phyloP scores from a whole-genome alignment of 2,797 vertebrate genomes.

The Gadopsis bispinosus region DNA sequence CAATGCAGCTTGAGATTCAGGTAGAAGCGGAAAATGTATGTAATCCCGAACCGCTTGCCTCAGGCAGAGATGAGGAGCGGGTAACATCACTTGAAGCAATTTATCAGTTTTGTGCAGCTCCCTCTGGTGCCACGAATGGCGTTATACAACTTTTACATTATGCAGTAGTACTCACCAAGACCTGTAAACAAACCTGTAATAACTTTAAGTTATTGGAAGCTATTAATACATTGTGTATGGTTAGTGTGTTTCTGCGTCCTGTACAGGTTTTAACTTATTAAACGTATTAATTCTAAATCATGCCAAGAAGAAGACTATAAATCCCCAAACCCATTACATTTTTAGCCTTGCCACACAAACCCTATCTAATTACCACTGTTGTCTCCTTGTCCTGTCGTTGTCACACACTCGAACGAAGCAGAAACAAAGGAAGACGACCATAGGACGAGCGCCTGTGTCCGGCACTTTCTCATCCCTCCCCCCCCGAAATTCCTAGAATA shows the following conservation, averaged over 20 bases:
- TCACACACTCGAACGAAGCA: constrained; percentile 9
- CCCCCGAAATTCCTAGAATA: constrained; percentile 41
- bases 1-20: background rate
- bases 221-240: background rate
- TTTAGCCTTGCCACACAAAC: constrained; percentile 1
- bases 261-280: background rate
- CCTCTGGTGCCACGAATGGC: too few relatives aligned
- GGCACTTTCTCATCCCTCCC: constrained; percentile 37
- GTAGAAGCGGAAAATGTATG: background rate
- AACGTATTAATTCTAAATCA: background rate
- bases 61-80: background rate
- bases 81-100: too few relatives aligned
- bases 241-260: background rate
- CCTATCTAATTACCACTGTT: constrained; percentile 16
- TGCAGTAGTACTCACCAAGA: background rate
- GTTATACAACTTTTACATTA: background rate
- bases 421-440: constrained; percentile 37
- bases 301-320: background rate
- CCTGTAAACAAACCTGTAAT: background rate
- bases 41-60: background rate
- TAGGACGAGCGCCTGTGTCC: constrained; percentile 21
- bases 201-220: background rate
- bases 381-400: background rate
- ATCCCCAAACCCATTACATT: background rate
- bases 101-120: too few relatives aligned